phyloP scores from a whole-genome alignment of 92 coral and sea anemone species.

The Heteractis magnifica region DNA sequence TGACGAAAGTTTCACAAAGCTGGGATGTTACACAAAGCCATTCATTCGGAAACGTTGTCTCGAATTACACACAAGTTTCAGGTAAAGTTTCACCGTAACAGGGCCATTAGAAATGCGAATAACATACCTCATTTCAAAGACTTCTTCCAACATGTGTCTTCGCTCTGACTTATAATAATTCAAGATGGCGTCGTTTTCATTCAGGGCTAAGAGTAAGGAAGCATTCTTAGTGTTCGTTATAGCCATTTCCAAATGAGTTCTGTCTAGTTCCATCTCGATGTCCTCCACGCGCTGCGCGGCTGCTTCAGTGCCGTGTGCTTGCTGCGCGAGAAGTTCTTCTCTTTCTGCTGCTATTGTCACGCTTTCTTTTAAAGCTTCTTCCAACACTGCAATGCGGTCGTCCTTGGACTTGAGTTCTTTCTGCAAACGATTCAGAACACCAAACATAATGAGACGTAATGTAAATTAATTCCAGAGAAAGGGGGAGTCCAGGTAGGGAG shows the following conservation, averaged over 20 bases:
- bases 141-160: conserved; percentile 82
- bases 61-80: not conserved
- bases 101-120: not conserved
- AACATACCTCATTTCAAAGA: conserved; percentile 92
- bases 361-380: conserved; percentile 96
- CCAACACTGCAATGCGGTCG: conserved; percentile 86
- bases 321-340: conserved; percentile 89
- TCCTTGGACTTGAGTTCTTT: conserved; percentile 72
- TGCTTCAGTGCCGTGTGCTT: conserved; percentile 74
- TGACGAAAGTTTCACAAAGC: too few relatives aligned
- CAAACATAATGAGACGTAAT: not conserved
- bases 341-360: conserved; percentile 95
- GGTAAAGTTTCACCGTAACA: not conserved
- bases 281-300: conserved; percentile 82
- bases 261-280: conserved; percentile 86
- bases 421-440: conserved; percentile 35
- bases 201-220: conserved; percentile 82
- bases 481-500: too few relatives aligned
- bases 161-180: conserved; percentile 87
- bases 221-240: conserved; percentile 98
- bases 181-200: conserved; percentile 88
- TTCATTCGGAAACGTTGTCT: too few relatives aligned
- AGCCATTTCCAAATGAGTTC: conserved; percentile 85
- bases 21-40: not conserved
- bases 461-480: too few relatives aligned